Base-by-base conservation (phyloP, 2,888 invertebrate species). In the Merodon equestris region DNA sequence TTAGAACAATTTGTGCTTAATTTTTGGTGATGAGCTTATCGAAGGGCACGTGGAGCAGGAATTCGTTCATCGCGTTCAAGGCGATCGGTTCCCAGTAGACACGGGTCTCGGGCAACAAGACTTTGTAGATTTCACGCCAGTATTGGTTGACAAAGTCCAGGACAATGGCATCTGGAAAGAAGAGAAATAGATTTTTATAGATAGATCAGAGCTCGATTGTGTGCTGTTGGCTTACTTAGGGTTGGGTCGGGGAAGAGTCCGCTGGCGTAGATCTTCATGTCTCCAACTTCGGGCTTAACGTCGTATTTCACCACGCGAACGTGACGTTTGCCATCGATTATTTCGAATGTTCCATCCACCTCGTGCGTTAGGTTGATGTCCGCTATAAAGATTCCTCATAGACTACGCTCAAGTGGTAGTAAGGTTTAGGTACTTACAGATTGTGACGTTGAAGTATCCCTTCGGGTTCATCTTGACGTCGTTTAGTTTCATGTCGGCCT, bases 211-310 rank as follows among this genome's bases (percentile, higher is more conserved):
- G 0, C 9, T 17, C 18, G 61, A 61, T 9, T 19, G 40, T n/a
- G n/a, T 2, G 7, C 13, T 56, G 13, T 5, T 34, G 66, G 91
- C 93, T 91, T 88, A 94, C 94, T 93, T 66, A 94, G 86, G 44
- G 91, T 91, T 1, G 92, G 92, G 83, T 93, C 91, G 64, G 91
- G 90, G 84, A 92, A 90, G 9, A 92, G 84, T 71, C 93, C 93
- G 34, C 89, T 90, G 57, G 93, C 90, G 84, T 90, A 90, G 18
- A 92, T 87, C 71, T 90, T 90, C 91, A 94, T 90, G 71, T 90
- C 90, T 14, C 92, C 91, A 13, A 94, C 89, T 84, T 93, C 92
- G 3, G 94, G 93, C 38, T 90, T 89, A 88, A 92, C 89, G 84
- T 90, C 91, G 84, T 93, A 92, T 13, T 91, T 91, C 18, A 90